Evolutionary conservation across 2,797 vertebrate genomes (phyloP).

Genomic region (Hirundo rustica): DNA sequence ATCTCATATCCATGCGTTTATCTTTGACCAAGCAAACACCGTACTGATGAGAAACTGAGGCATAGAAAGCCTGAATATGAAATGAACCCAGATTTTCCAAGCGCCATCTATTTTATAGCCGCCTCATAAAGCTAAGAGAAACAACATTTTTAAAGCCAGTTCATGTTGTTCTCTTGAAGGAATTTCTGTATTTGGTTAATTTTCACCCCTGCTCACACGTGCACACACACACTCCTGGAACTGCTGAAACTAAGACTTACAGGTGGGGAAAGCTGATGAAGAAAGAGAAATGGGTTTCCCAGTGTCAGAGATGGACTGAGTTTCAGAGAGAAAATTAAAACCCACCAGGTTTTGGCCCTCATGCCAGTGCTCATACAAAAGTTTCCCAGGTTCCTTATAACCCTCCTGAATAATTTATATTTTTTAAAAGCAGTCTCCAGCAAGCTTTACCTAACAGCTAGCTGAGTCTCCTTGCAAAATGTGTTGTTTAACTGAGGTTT

Average conservation of each 20-base stretch:
- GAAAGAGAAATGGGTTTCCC: neutral
- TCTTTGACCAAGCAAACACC: neutral
- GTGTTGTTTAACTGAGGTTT: neutral
- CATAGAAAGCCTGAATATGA: neutral
- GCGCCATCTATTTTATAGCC: neutral
- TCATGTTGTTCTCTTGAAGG: neutral
- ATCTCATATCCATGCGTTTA: fast-evolving
- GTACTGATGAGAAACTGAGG: neutral
- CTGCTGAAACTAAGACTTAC: neutral
- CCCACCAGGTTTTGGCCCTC: neutral
- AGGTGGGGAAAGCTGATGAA: neutral
- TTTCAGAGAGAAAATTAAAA: neutral
- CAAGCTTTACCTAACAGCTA: neutral
- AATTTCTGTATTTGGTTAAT: neutral
- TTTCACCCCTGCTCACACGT: neutral
- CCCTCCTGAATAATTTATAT: neutral
- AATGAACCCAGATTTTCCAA: neutral
- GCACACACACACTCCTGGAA: neutral
- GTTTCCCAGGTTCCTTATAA: neutral
- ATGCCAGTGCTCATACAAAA: neutral
- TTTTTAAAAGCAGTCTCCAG: neutral
- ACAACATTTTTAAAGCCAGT: neutral
- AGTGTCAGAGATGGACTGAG: neutral
- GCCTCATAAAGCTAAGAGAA: neutral
- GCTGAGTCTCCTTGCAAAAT: neutral